These are phyloP conservation scores for Acanthococcus lagerstroemiae DNA, from an alignment of 2,888 invertebrate species.

Conservation along the genomic window DNA sequence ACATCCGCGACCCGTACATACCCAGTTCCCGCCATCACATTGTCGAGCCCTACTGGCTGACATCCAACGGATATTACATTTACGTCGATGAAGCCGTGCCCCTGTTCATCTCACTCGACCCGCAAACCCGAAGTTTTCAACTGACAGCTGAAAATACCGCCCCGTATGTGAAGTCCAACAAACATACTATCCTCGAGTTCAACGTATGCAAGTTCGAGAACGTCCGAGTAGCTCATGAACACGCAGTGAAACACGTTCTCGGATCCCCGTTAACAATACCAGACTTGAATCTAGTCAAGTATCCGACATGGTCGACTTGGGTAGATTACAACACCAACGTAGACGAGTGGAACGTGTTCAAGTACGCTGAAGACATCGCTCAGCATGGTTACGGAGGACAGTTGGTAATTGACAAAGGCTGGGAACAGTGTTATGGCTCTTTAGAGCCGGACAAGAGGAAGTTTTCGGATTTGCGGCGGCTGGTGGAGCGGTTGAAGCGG, in stretches of 20 bases:
- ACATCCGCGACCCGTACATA: too few species aligned
- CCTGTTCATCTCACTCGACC: conserved; percentile 49
- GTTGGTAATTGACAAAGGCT: conserved; percentile 77
- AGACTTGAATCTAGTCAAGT: conserved; percentile 56
- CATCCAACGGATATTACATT: conserved; percentile 57
- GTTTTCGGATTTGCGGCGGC: conserved; percentile 56
- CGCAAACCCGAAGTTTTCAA: conserved; percentile 40
- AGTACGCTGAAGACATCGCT: conserved; percentile 58
- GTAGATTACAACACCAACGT: conserved; percentile 61
- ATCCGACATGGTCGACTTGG: conserved; percentile 87
- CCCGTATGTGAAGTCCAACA: conserved; percentile 35
- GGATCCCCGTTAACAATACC: conserved; percentile 53
- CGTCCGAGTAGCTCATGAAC: conserved; percentile 54
- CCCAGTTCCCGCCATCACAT: too few species aligned
- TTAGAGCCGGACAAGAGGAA: conserved; percentile 53
- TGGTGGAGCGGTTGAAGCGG: conserved; percentile 49
- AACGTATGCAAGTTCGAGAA: conserved; percentile 52
- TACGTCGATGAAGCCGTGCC: conserved; percentile 54
- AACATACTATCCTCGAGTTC: conserved; percentile 46
- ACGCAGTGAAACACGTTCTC: conserved; percentile 52
- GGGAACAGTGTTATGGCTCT: conserved; percentile 80
- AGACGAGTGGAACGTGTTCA: conserved; percentile 50
- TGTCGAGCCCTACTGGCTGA: conserved; percentile 64
- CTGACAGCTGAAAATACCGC: conserved; percentile 43
- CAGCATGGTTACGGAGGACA: conserved; percentile 61